phyloP scores from a whole-genome alignment of 2,888 invertebrate genomes.

The Pharmacophagus antenor region DNA sequence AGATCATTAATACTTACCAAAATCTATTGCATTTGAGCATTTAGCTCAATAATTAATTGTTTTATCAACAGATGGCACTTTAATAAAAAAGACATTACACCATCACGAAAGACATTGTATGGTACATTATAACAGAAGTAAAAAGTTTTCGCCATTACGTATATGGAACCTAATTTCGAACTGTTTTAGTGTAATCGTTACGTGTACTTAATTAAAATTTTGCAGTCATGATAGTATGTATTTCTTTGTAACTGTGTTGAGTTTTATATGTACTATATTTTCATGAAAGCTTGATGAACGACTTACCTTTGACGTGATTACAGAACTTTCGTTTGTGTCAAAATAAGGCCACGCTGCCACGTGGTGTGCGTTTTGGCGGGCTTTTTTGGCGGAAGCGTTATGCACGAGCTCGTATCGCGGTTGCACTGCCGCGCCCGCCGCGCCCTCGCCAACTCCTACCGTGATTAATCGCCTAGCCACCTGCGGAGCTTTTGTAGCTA shows the following conservation, averaged over 20 bases:
- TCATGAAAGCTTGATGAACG: neutral
- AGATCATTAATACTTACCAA: no score
- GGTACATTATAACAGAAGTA: no score
- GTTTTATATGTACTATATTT: neutral
- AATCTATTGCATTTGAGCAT: no score
- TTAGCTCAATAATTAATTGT: no score
- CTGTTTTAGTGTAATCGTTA: neutral
- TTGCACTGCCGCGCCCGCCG: conserved; percentile 70
- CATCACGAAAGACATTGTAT: no score
- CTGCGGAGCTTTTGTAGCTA: conserved; percentile 72
- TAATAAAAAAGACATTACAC: no score
- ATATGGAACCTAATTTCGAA: neutral
- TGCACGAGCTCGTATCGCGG: conserved; percentile 59
- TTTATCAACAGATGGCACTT: no score
- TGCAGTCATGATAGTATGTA: neutral
- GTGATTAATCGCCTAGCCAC: conserved; percentile 77
- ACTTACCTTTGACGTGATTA: conserved; percentile 18
- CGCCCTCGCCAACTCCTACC: conserved; percentile 57
- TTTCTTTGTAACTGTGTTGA: neutral
- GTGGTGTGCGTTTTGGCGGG: conserved; percentile 21
- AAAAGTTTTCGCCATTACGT: neutral
- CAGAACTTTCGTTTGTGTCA: conserved; percentile 8
- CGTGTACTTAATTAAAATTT: neutral
- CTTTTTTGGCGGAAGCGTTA: conserved; percentile 42
- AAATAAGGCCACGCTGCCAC: conserved; percentile 1